Evolutionary conservation across 2,113 vertebrate species (phyloP).

Genomic region (Bujurquina vittata): DNA sequence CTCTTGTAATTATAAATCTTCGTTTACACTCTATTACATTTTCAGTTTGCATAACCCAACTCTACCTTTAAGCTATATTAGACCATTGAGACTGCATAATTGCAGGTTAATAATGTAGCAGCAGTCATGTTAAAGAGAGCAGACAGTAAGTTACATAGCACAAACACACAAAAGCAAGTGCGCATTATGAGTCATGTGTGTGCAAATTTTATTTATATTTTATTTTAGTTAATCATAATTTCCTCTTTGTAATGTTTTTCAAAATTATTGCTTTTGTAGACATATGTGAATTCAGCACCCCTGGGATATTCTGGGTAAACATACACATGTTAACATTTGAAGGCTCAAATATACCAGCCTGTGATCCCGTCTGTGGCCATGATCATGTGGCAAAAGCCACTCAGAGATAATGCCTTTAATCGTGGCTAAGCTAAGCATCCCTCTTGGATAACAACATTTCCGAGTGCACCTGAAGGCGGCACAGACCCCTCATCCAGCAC

Average conservation of each 20-base stretch:
- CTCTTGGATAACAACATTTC: not conserved
- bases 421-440: not conserved
- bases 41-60: not conserved
- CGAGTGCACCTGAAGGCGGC: constrained; percentile 49
- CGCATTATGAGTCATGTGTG: not conserved
- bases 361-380: not conserved
- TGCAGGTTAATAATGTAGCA: not conserved
- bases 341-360: not conserved
- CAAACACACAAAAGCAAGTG: not conserved
- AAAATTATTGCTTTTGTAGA: not conserved
- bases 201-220: not conserved
- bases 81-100: not conserved
- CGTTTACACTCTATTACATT: no score
- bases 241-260: no score
- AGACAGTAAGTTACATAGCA: not conserved
- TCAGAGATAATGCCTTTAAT: not conserved
- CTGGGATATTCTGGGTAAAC: not conserved
- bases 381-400: not conserved
- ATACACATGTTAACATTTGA: not conserved
- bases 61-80: not conserved
- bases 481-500: constrained; percentile 24
- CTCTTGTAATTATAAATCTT: no score
- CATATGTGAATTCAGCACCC: not conserved
- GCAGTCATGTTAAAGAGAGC: not conserved
- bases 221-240: no score